Percentiles rank a stretch among this genome's conserved stretches.
These are phyloP conservation scores for Leucoma salicis DNA, from an alignment of 2,888 invertebrate genomes.

Conservation along the genomic window DNA sequence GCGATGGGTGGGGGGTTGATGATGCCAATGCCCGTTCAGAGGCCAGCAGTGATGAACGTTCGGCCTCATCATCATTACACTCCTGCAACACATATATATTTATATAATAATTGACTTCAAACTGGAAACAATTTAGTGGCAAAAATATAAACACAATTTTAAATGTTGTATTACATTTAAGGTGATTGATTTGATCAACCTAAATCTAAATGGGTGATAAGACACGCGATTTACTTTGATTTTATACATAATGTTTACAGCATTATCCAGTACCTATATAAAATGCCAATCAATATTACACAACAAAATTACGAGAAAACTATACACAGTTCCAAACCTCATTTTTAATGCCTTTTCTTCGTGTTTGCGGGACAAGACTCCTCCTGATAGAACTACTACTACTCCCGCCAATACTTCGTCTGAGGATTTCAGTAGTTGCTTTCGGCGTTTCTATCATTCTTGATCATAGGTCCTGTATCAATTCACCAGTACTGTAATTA, in stretches of 20 bases:
- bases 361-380: conserved; percentile 58
- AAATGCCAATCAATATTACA: not conserved
- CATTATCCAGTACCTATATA: too few species aligned
- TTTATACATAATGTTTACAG: too few species aligned
- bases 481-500: not conserved
- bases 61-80: conserved; percentile 84
- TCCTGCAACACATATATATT: conserved; percentile 43
- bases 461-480: conserved; percentile 14
- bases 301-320: not conserved
- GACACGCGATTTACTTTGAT: too few species aligned
- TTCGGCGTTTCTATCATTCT: conserved; percentile 62
- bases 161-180: too few species aligned
- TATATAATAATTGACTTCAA: not conserved
- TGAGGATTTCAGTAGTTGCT: conserved; percentile 51
- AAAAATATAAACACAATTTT: too few species aligned
- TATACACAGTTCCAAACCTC: conserved; percentile 49
- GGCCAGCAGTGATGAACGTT: conserved; percentile 75
- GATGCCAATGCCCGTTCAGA: conserved; percentile 66
- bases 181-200: too few species aligned
- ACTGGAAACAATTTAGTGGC: too few species aligned
- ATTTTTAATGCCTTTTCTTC: conserved; percentile 42
- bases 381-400: conserved; percentile 54
- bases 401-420: conserved; percentile 68
- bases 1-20: conserved; percentile 59
- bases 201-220: too few species aligned